Conservation (phyloP, 92 coral and sea anemone genomes). For the Epizoanthus stellaris region DNA sequence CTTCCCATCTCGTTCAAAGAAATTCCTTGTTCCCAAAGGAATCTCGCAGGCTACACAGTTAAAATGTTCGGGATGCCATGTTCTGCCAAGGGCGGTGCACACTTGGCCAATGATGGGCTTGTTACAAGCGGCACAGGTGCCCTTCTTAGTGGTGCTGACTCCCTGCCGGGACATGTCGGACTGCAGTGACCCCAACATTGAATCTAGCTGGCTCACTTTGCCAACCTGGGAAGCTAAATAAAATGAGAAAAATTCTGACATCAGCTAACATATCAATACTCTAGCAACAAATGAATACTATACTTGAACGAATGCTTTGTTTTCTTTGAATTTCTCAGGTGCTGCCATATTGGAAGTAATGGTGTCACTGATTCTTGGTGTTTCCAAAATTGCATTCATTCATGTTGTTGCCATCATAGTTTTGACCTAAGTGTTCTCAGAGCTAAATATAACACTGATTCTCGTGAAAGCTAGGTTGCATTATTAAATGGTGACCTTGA, state of each 20-base stretch:
- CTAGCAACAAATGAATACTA: too few relatives aligned
- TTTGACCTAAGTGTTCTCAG: too few relatives aligned
- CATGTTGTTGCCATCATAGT: too few relatives aligned
- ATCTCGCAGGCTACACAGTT: constrained; percentile 95
- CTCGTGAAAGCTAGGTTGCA: too few relatives aligned
- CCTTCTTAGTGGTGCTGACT: constrained; percentile 98
- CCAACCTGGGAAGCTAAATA: constrained; percentile 76
- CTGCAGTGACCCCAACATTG: constrained; percentile 97
- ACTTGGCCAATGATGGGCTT: constrained; percentile 99
- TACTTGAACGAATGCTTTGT: too few relatives aligned
- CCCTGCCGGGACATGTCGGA: constrained; percentile 98
- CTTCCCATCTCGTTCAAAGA: constrained; percentile 98
- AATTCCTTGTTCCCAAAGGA: constrained; percentile 91
- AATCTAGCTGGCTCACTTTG: constrained; percentile 96
- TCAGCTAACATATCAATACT: too few relatives aligned
- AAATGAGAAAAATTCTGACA: background rate
- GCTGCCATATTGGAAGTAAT: too few relatives aligned
- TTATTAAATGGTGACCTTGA: too few relatives aligned
- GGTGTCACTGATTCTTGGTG: too few relatives aligned
- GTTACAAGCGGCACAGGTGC: constrained; percentile 93
- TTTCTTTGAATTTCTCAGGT: too few relatives aligned
- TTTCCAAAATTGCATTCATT: too few relatives aligned
- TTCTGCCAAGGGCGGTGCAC: constrained; percentile 96
- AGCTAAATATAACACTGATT: too few relatives aligned
- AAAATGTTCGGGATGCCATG: constrained; percentile 99